Evolutionary conservation across 2,888 invertebrate species (phyloP).

Genomic region (Tetropium fuscum): DNA sequence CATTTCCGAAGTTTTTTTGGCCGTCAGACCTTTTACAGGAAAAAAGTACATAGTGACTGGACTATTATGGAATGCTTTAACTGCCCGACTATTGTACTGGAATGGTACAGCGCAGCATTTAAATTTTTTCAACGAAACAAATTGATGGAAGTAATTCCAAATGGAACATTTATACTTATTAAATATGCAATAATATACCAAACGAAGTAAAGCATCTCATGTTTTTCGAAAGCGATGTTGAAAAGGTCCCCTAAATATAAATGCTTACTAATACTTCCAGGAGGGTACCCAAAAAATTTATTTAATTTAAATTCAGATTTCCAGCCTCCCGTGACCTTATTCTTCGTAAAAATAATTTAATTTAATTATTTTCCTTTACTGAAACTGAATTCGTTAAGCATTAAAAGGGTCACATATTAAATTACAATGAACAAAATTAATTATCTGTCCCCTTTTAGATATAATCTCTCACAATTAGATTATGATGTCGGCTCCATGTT

Average conservation of each 20-base stretch:
- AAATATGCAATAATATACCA: too few species aligned
- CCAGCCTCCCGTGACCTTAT: neutral
- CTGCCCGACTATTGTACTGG: too few species aligned
- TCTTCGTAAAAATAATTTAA: neutral
- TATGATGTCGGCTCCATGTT: neutral
- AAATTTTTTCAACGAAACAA: too few species aligned
- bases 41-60: too few species aligned
- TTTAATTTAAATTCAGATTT: neutral
- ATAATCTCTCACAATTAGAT: neutral
- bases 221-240: neutral
- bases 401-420: neutral
- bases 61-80: too few species aligned
- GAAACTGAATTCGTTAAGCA: too few species aligned
- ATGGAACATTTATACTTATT: too few species aligned
- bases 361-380: neutral
- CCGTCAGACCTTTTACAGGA: too few species aligned
- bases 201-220: neutral
- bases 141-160: too few species aligned
- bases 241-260: neutral
- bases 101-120: too few species aligned
- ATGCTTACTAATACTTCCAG: neutral
- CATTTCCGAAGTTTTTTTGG: too few species aligned
- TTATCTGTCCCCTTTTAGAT: constrained; percentile 1
- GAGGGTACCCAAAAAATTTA: neutral
- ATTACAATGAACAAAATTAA: constrained; percentile 1